Evolutionary conservation across 2,113 vertebrate genomes (phyloP).

Genomic region (Phocoena sinus): DNA sequence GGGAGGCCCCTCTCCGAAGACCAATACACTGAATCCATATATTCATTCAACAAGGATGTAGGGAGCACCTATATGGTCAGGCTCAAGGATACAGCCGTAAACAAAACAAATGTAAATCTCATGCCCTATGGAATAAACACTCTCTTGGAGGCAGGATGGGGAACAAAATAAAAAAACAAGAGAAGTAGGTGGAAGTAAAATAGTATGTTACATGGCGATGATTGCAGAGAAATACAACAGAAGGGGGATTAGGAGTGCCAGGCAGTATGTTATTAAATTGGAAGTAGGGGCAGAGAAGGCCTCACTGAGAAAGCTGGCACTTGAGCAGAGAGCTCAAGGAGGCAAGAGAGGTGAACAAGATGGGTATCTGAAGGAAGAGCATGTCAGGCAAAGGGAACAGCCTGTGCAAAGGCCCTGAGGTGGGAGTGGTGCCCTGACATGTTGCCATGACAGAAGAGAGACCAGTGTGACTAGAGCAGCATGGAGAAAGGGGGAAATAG

Average conservation of each 20-base stretch:
- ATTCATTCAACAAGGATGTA: neutral
- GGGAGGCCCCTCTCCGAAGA: neutral
- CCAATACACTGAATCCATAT: neutral
- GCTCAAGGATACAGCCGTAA: neutral
- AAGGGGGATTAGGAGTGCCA: neutral
- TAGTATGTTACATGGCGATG: neutral
- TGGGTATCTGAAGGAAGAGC: neutral
- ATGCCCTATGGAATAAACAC: neutral
- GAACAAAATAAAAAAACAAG: neutral
- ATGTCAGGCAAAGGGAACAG: neutral
- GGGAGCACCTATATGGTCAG: neutral
- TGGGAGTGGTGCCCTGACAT: accelerated
- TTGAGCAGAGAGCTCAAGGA: neutral
- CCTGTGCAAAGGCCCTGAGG: neutral
- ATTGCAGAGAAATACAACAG: neutral
- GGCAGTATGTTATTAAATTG: neutral
- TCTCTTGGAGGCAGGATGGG: neutral
- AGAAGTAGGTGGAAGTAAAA: neutral
- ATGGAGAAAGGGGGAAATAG: neutral
- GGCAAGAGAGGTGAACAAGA: neutral
- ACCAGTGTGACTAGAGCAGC: neutral
- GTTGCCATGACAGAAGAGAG: neutral
- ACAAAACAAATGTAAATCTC: neutral
- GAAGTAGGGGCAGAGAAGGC: neutral
- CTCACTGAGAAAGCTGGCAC: neutral